Evolutionary conservation across 30 jellyfish, hydroid and myxozoan genomes (phyloP), one percentile per base, ranked within the genome.

Genomic region (Nemopilema nomurai): DNA sequence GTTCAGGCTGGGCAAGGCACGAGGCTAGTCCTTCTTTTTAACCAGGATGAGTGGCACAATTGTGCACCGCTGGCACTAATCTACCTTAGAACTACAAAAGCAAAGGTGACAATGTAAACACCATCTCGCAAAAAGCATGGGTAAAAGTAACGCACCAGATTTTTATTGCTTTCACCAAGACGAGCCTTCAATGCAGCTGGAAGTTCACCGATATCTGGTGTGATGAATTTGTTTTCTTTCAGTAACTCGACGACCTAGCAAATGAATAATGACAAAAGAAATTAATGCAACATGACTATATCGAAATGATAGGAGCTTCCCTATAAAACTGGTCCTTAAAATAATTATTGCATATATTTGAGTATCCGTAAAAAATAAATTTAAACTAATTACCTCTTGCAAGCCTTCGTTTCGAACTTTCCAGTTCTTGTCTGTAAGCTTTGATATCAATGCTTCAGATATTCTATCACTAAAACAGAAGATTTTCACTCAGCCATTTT

Each of bases 391-490:
- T 82, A 94, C 96, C 88, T 90, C 97, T 53, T 94, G 98, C 24
- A 94, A 77, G 0, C 96, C 97, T 69, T 89, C 97, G 28, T 90
- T 90, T 25, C 99, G 84, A 18, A 89, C 49, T 76, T 94, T 94
- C 99, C 99, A 94, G 67, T 89, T 94, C 75, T 94, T 94, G 81
- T 94, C 99, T 19, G 84, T 69, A 6, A 90, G 64, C 29, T 89
- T 89, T 18, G 86, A 49, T 21, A 94, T 65, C 64, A 94, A 51
- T 4, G 90, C 97, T 20, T 86, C 96, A 9, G 97, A 89, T 20
- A 94, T 21, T 62, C 77, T 73, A 4, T 90, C 96, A 49, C 97
- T 89, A 80, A 8, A 87, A 65, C 16, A 23, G 51, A 67, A 20
- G 73, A 0, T n/a, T 26, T 69, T 7, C 33, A 18, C 76, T 29